phyloP scores from a whole-genome alignment of 2,888 invertebrate genomes.

The Vandiemenella viatica region DNA sequence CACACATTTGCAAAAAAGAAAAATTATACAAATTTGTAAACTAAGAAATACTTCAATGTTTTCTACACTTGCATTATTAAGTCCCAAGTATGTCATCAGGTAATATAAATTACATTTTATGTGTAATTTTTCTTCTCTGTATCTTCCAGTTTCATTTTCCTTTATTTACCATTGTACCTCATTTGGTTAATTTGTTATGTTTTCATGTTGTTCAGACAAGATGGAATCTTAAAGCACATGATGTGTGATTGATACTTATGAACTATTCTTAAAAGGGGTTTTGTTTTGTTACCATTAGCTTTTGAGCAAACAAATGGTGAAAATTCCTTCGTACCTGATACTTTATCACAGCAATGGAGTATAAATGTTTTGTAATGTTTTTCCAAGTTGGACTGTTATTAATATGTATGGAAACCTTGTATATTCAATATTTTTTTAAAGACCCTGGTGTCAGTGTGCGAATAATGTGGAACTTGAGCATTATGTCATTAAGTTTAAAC shows the following conservation, averaged over 20 bases:
- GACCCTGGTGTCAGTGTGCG: not conserved
- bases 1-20: constrained; percentile 13
- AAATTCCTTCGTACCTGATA: constrained; percentile 17
- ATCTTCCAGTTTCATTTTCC: not conserved
- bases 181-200: too few species aligned
- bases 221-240: constrained; percentile 4
- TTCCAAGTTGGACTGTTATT: constrained; percentile 7
- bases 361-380: constrained; percentile 10
- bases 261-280: constrained; percentile 6
- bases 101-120: not conserved
- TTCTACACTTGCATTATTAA: constrained; percentile 15
- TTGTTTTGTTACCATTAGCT: constrained; percentile 8
- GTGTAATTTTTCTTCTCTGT: not conserved
- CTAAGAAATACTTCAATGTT: constrained; percentile 14
- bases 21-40: constrained; percentile 2
- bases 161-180: not conserved
- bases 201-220: too few species aligned
- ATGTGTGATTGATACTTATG: constrained; percentile 6
- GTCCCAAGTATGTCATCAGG: constrained; percentile 9
- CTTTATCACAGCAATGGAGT: constrained; percentile 13
- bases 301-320: constrained; percentile 7
- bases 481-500: too few species aligned
- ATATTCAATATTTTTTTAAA: not conserved
- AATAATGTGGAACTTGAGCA: not conserved
- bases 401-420: constrained; percentile 3